Percentiles rank a stretch among this genome's conserved stretches.
These are phyloP conservation scores for Lytechinus variegatus DNA, from an alignment of 35 echinoderm and acorn worm genomes.

Conservation along the genomic window DNA sequence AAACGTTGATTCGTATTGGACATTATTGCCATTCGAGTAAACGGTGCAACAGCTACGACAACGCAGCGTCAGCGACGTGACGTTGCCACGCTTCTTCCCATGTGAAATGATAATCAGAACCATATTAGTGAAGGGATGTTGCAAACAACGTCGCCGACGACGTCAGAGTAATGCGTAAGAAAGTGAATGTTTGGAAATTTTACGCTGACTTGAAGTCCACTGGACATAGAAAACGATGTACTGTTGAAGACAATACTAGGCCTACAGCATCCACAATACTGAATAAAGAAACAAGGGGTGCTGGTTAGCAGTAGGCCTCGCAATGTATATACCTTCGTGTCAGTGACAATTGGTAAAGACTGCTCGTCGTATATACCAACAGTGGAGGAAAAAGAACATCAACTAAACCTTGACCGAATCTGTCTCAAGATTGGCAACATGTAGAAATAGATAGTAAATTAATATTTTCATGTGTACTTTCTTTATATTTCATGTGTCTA, in stretches of 20 bases:
- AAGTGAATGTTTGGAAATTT: background rate
- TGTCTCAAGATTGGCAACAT: background rate
- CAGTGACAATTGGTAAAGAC: no score
- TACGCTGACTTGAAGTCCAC: background rate
- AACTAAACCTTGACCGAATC: conserved; percentile 3
- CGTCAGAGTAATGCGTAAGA: background rate
- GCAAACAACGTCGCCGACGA: background rate
- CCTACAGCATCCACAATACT: no score
- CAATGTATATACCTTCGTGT: no score
- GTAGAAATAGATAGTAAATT: background rate
- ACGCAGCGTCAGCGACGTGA: background rate
- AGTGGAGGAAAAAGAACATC: background rate
- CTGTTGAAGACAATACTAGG: background rate
- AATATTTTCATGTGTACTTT: background rate
- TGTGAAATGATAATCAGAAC: background rate
- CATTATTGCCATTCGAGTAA: background rate
- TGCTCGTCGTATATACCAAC: no score
- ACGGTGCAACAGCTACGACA: background rate
- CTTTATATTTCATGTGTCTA: background rate
- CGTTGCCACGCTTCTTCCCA: background rate
- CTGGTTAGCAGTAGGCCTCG: no score
- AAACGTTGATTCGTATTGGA: background rate
- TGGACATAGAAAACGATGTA: background rate
- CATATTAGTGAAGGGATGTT: background rate
- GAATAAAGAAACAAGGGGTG: no score